Conservation (phyloP, 35 echinoderm and acorn worm genomes). For the Hemicentrotus pulcherrimus region DNA sequence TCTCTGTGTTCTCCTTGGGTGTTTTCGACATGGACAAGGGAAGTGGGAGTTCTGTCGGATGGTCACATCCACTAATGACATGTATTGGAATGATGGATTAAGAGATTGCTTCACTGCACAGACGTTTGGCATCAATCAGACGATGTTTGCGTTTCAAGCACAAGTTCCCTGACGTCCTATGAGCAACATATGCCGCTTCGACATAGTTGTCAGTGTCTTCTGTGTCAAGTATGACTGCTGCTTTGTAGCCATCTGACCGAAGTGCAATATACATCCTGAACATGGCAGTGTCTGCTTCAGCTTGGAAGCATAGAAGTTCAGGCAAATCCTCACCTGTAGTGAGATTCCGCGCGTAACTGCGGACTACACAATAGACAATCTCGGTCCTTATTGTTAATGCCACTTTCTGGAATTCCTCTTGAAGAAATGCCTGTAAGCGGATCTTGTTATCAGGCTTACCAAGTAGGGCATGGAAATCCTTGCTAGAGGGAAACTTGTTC, state of each 20-base stretch:
- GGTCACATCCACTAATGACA: constrained; percentile 60
- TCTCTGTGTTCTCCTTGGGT: constrained; percentile 14
- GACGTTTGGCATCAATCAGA: constrained; percentile 52
- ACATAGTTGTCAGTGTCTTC: constrained; percentile 68
- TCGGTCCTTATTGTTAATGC: constrained; percentile 42
- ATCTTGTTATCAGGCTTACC: constrained; percentile 64
- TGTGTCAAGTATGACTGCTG: constrained; percentile 52
- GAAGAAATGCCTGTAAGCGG: constrained; percentile 57
- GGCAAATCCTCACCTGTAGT: constrained; percentile 48
- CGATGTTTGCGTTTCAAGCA: constrained; percentile 53
- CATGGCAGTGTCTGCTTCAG: constrained; percentile 68
- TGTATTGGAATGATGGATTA: constrained; percentile 63
- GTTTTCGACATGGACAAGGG: constrained; percentile 17
- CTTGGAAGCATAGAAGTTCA: constrained; percentile 59
- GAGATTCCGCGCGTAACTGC: constrained; percentile 54
- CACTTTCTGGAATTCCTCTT: constrained; percentile 52
- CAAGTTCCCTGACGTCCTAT: constrained; percentile 46
- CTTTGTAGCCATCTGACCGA: constrained; percentile 54
- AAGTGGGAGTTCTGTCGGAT: constrained; percentile 32
- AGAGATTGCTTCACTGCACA: constrained; percentile 59
- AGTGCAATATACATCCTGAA: constrained; percentile 60
- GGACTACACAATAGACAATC: constrained; percentile 63
- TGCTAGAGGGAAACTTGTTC: constrained; percentile 53
- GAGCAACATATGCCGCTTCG: constrained; percentile 64
- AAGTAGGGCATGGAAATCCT: constrained; percentile 57